Conservation (phyloP, 2,888 invertebrate species). For the Tigriopus californicus region DNA sequence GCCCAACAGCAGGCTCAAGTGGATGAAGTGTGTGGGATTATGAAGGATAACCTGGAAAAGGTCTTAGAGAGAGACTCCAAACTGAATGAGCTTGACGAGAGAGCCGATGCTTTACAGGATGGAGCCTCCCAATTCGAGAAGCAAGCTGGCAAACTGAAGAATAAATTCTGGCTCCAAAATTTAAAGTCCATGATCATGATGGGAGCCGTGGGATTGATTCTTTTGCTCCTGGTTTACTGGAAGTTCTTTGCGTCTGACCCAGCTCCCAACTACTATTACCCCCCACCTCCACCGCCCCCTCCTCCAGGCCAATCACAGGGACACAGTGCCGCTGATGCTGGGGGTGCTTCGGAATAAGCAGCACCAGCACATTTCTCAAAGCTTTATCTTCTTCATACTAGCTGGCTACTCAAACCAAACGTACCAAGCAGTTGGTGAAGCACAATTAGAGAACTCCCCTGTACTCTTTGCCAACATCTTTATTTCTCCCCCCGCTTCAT, state of each 20-base stretch:
- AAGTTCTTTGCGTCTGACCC: background rate
- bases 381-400: no score
- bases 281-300: background rate
- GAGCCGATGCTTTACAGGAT: conserved; percentile 86
- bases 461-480: no score
- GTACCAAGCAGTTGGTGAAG: no score
- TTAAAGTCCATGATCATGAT: conserved; percentile 43
- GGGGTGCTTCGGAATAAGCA: background rate
- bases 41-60: conserved; percentile 91
- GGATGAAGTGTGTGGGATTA: conserved; percentile 72
- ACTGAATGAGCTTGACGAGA: conserved; percentile 77
- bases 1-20: conserved; percentile 72
- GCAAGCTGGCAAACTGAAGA: conserved; percentile 85
- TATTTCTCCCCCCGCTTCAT: no score
- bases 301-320: background rate
- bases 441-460: no score
- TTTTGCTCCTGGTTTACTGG: conserved; percentile 8
- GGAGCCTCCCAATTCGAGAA: conserved; percentile 93
- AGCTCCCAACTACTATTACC: background rate
- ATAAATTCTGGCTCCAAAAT: conserved; percentile 95
- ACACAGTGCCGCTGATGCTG: background rate
- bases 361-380: no score
- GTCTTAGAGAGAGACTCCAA: conserved; percentile 89
- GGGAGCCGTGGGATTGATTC: conserved; percentile 6
- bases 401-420: no score